phyloP scores from a whole-genome alignment of 2,888 invertebrate genomes.

The Yponomeuta plumbellus region DNA sequence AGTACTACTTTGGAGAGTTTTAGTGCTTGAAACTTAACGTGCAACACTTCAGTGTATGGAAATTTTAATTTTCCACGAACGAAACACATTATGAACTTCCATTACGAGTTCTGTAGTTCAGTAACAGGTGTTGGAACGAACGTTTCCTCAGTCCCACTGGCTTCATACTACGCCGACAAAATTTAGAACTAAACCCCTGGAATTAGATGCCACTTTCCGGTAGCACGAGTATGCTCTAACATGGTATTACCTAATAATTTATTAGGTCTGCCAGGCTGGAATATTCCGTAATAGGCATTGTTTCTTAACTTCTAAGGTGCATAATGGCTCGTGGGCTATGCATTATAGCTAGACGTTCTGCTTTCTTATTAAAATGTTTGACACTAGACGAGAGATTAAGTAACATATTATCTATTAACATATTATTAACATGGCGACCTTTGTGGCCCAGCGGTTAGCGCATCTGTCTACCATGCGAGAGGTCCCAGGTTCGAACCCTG shows the following conservation, averaged over 20 bases:
- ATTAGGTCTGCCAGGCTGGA: not conserved
- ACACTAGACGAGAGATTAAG: not conserved
- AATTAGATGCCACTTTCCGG: not conserved
- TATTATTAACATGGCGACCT: too few species aligned
- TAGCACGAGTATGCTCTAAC: not conserved
- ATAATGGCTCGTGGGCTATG: not conserved
- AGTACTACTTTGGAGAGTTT: not conserved
- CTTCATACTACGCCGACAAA: not conserved
- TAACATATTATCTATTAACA: not conserved
- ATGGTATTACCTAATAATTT: constrained; percentile 2
- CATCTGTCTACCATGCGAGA: too few species aligned
- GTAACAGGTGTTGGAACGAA: constrained; percentile 11
- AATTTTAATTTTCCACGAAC: not conserved
- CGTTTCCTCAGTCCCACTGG: constrained; percentile 3
- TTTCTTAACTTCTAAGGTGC: not conserved
- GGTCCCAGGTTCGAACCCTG: too few species aligned
- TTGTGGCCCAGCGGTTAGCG: too few species aligned
- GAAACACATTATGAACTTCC: not conserved
- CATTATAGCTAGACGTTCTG: not conserved
- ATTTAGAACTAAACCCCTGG: not conserved
- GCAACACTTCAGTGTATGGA: not conserved
- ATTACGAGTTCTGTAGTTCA: constrained; percentile 5
- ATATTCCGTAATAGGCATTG: not conserved
- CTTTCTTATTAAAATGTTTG: not conserved
- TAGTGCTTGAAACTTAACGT: not conserved